Base-by-base conservation (phyloP, 2,888 invertebrate species). In the Lypha dubia region DNA sequence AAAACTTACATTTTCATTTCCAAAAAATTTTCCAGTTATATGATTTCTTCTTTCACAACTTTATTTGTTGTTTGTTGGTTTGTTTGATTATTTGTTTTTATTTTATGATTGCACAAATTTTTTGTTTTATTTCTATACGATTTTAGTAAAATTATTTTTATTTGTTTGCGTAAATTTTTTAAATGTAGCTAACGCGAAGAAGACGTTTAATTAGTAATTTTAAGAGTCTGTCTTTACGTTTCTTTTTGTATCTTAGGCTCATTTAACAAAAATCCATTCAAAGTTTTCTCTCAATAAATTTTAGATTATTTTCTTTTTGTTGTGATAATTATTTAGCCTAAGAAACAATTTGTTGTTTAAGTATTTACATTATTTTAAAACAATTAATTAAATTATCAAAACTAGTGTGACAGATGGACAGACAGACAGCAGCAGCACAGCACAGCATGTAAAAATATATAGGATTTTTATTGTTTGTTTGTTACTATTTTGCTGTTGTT, bases 311-410 rank as follows among this genome's bases (percentile, higher is more conserved):
- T 32, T 35, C 11, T 11, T 15, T 15, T 60, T 67, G 24, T 58
- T 28, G 35, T 9, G n/a, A 65, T 77, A 46, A 67, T 38, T 67
- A 53, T 68, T 79, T 84, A 77, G 74, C 77, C 81, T 84, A 81
- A 77, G 68, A 49, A 73, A 63, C 35, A 15, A 49, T 44, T 53
- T 28, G 7, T 63, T 63, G 17, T 71, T 74, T 73, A 51, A 63
- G 63, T 84, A 81, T 84, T 84, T 81, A 84, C 84, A 81, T 84
- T 79, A 81, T 84, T 84, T 84, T 73, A 60, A 70, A 74, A 76
- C 53, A 71, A n/a, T 71, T 79, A 63, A 1, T 65, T 15, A 41
- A 56, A 28, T 71, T 71, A 62, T 28, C 22, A 24, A 58, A 22
- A 76, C 32, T 67, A 24, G 17, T 46, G 49, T 65, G 28, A 35